Conservation (phyloP, 2,113 vertebrate species). For the Centrocercus urophasianus region DNA sequence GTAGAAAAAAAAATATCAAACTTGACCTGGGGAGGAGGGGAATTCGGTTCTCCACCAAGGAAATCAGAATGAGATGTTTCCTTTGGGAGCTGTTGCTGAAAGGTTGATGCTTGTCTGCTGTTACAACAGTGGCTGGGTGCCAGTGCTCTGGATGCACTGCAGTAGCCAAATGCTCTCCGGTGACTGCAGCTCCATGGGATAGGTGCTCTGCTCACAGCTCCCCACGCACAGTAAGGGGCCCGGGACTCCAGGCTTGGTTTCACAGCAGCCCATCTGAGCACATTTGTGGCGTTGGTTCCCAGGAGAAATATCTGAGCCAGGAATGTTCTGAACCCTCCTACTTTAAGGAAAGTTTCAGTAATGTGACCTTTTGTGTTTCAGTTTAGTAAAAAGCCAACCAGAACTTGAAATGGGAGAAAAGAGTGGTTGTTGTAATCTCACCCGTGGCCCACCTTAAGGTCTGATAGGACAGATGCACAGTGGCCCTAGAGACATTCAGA, state of each 20-base stretch:
- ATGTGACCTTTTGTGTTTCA: not conserved
- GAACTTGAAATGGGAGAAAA: not conserved
- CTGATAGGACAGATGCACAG: not conserved
- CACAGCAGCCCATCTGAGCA: not conserved
- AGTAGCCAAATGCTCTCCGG: not conserved
- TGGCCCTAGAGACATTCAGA: not conserved
- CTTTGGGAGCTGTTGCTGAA: not conserved
- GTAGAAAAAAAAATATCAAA: not conserved
- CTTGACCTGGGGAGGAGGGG: not conserved
- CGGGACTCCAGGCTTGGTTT: not conserved
- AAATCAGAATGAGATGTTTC: not conserved
- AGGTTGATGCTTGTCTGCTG: not conserved
- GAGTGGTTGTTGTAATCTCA: not conserved
- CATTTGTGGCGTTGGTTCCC: not conserved
- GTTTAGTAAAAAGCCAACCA: not conserved
- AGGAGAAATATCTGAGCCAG: not conserved
- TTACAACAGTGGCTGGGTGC: not conserved
- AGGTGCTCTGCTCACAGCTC: not conserved
- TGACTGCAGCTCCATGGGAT: not conserved
- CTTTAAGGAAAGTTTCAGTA: not conserved
- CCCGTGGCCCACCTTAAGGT: not conserved
- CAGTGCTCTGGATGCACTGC: not conserved
- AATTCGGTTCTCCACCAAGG: not conserved
- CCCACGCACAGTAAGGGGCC: not conserved
- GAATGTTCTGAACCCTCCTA: not conserved